A percentile compares a stretch with the other conserved stretches of the same genome.
Conservation (phyloP, 2,888 invertebrate species). For the Cataglyphis albicans region DNA sequence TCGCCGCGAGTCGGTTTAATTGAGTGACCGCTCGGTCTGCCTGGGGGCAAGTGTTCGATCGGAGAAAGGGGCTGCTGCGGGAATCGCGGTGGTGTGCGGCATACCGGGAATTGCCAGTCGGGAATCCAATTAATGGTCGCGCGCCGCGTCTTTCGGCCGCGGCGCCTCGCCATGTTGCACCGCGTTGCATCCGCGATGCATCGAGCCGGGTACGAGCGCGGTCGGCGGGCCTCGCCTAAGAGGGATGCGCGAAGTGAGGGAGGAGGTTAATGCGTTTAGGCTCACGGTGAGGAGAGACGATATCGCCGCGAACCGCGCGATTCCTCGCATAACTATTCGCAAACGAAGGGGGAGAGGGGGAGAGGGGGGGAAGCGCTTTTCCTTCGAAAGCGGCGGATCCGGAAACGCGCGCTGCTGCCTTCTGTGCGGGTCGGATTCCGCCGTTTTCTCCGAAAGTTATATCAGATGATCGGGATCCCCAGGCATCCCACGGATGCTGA, state of each 20-base stretch:
- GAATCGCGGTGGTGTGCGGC: conserved; percentile 64
- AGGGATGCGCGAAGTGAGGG: background rate
- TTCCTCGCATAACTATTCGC: conserved; percentile 59
- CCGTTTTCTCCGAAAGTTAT: conserved; percentile 39
- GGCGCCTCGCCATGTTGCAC: conserved; percentile 34
- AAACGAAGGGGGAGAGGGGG: background rate
- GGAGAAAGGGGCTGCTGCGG: conserved; percentile 50
- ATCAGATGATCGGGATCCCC: conserved; percentile 27
- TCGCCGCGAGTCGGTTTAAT: conserved; percentile 74
- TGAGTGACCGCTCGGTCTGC: conserved; percentile 68
- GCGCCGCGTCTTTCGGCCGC: conserved; percentile 65
- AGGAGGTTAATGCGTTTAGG: conserved; percentile 22
- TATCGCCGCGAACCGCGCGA: conserved; percentile 28
- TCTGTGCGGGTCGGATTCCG: conserved; percentile 29
- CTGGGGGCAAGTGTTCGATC: conserved; percentile 28
- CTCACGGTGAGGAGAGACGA: background rate
- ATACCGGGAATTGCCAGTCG: conserved; percentile 77
- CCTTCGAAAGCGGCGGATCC: conserved; percentile 33
- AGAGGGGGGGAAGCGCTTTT: background rate
- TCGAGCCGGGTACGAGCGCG: background rate
- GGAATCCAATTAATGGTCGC: conserved; percentile 80
- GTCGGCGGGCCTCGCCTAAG: conserved; percentile 18
- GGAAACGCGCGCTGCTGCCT: conserved; percentile 34
- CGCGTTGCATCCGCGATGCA: conserved; percentile 40
- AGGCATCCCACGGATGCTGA: conserved; percentile 37